phyloP scores from a whole-genome alignment of 2,888 invertebrate genomes.

The Baccha elongata region DNA sequence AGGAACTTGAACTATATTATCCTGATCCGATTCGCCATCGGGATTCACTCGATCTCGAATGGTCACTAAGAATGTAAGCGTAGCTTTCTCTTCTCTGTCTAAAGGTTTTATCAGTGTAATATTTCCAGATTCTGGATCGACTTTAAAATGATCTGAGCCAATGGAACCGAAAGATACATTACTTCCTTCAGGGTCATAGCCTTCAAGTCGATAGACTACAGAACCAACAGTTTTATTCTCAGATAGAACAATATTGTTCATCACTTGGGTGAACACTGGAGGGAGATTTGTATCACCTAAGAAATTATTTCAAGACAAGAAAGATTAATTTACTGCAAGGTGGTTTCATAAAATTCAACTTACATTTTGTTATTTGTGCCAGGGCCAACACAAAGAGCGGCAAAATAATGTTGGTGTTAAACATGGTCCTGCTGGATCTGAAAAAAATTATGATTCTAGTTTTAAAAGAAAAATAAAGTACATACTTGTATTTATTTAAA shows the following conservation, averaged over 20 bases:
- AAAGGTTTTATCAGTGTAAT: conserved; percentile 90
- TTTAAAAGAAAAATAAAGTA: neutral
- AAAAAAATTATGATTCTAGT: conserved; percentile 2
- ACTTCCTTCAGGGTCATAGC: conserved; percentile 91
- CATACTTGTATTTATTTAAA: too few relatives aligned
- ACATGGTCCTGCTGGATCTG: conserved; percentile 51
- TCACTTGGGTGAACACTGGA: conserved; percentile 89
- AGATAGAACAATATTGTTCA: conserved; percentile 89
- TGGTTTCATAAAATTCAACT: conserved; percentile 8
- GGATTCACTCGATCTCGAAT: conserved; percentile 89
- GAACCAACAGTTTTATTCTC: conserved; percentile 92
- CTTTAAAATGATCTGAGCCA: conserved; percentile 91
- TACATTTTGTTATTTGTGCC: conserved; percentile 53
- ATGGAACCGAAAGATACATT: conserved; percentile 87
- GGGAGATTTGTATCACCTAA: conserved; percentile 85
- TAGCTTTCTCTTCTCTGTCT: conserved; percentile 92
- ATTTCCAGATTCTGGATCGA: conserved; percentile 89
- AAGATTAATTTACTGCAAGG: neutral
- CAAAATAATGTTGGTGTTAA: conserved; percentile 25
- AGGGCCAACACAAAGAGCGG: conserved; percentile 39
- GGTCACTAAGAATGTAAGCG: conserved; percentile 90
- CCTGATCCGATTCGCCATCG: conserved; percentile 84
- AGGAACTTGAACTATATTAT: conserved; percentile 89
- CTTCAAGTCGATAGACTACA: conserved; percentile 90
- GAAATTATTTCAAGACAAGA: neutral